A percentile compares a stretch with the other conserved stretches of the same genome.
Evolutionary conservation across 2,888 invertebrate species (phyloP).

Genomic region (Hydriomena furcata): DNA sequence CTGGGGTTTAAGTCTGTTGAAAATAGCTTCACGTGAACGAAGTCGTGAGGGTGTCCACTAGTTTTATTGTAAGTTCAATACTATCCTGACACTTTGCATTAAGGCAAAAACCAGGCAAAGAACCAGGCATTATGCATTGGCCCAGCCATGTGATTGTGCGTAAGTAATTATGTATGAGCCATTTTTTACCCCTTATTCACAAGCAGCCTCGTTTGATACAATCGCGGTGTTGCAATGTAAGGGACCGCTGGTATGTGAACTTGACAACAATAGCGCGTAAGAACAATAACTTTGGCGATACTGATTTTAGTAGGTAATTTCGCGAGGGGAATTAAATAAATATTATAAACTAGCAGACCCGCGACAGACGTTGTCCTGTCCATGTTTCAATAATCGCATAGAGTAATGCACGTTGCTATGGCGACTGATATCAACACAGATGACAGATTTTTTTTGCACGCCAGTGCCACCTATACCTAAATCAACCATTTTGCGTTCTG

Average conservation of each 20-base stretch:
- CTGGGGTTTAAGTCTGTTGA: too few species aligned
- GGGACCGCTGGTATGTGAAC: constrained; percentile 67
- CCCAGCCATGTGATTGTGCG: constrained; percentile 7
- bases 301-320: constrained; percentile 4
- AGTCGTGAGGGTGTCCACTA: too few species aligned
- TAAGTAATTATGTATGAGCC: constrained; percentile 27
- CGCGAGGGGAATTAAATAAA: constrained; percentile 1
- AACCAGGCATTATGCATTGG: constrained; percentile 16
- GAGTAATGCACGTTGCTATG: too few species aligned
- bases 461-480: too few species aligned
- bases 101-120: constrained; percentile 16
- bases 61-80: constrained; percentile 1
- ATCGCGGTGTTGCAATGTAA: constrained; percentile 58
- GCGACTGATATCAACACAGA: too few species aligned
- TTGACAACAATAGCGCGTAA: constrained; percentile 57
- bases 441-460: too few species aligned
- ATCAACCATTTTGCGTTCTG: too few species aligned
- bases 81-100: background rate
- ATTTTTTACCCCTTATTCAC: constrained; percentile 40
- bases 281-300: constrained; percentile 51
- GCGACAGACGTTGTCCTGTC: too few species aligned
- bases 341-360: too few species aligned
- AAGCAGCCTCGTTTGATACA: constrained; percentile 59
- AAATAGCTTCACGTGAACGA: too few species aligned
- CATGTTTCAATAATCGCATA: too few species aligned